Conservation (phyloP, 2,888 invertebrate genomes). For the Palloptera scutellata region DNA sequence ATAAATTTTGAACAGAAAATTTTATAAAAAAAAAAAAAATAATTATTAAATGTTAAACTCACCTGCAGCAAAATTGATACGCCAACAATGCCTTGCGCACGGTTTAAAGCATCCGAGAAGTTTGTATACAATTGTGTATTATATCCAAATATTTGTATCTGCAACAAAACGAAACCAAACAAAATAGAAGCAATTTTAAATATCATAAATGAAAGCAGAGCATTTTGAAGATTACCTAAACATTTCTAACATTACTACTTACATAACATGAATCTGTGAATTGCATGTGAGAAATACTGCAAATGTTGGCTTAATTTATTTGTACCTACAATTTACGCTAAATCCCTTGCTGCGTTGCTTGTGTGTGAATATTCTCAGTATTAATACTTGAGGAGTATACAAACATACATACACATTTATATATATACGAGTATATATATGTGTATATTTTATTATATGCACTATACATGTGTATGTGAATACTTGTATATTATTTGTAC, state of each 20-base stretch:
- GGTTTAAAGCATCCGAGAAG: conserved; percentile 92
- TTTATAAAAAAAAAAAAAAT: conserved; percentile 18
- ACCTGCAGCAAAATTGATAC: conserved; percentile 95
- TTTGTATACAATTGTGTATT: conserved; percentile 97
- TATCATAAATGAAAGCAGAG: too few relatives aligned
- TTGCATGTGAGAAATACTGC: conserved; percentile 21
- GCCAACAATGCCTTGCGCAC: conserved; percentile 94
- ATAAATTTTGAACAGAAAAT: neutral
- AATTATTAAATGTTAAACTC: conserved; percentile 43
- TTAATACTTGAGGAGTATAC: too few relatives aligned
- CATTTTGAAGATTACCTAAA: conserved; percentile 2
- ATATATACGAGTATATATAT: too few relatives aligned
- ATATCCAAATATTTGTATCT: conserved; percentile 98
- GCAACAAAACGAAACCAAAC: conserved; percentile 64
- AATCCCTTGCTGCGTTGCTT: too few relatives aligned
- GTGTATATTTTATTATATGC: too few relatives aligned
- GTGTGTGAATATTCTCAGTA: too few relatives aligned
- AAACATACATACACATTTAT: too few relatives aligned
- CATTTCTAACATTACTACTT: neutral
- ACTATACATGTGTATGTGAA: too few relatives aligned
- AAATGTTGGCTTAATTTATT: conserved; percentile 23
- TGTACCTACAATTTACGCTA: neutral
- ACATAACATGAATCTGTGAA: conserved; percentile 15
- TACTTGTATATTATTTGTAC: too few relatives aligned
- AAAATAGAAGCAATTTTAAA: too few relatives aligned